A percentile compares a stretch with the other conserved stretches of the same genome.
phyloP scores from a whole-genome alignment of 2,797 vertebrate genomes.

The Microchirus variegatus region DNA sequence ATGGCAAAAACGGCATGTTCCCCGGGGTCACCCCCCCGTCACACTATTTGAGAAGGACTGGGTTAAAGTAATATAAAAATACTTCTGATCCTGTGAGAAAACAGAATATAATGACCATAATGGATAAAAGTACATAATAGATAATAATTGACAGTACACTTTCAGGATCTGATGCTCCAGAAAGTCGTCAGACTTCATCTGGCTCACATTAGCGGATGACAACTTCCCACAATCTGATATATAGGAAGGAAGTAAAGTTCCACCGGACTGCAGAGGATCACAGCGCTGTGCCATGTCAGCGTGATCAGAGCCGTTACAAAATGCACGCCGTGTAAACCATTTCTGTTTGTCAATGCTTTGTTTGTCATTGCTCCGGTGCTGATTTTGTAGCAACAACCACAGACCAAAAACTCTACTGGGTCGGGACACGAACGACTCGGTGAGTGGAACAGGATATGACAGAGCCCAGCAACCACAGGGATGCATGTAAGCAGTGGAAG shows the following conservation, averaged over 20 bases:
- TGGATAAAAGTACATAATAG: not conserved
- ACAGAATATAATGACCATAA: not conserved
- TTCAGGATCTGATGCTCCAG: too few species aligned
- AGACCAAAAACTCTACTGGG: constrained; percentile 36
- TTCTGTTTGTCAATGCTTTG: constrained; percentile 28
- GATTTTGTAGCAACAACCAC: not conserved
- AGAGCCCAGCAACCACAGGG: constrained; percentile 1
- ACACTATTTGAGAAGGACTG: too few species aligned
- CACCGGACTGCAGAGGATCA: constrained; percentile 12
- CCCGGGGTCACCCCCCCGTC: too few species aligned
- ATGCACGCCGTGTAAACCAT: constrained; percentile 21
- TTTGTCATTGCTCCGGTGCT: constrained; percentile 1
- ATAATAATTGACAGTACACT: too few species aligned
- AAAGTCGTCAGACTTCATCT: constrained; percentile 1
- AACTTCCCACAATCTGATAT: constrained; percentile 7
- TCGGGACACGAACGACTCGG: constrained; percentile 43
- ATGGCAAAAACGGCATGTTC: too few species aligned
- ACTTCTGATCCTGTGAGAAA: too few species aligned
- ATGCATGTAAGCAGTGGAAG: not conserved
- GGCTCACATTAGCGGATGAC: constrained; percentile 6
- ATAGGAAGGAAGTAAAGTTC: constrained; percentile 14
- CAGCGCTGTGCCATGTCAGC: constrained; percentile 4
- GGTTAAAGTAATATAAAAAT: not conserved
- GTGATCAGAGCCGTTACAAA: constrained; percentile 21
- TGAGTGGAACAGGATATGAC: constrained; percentile 62